These are phyloP conservation scores for Euproctis similis DNA, from an alignment of 2,888 invertebrate genomes.

Conservation along the genomic window DNA sequence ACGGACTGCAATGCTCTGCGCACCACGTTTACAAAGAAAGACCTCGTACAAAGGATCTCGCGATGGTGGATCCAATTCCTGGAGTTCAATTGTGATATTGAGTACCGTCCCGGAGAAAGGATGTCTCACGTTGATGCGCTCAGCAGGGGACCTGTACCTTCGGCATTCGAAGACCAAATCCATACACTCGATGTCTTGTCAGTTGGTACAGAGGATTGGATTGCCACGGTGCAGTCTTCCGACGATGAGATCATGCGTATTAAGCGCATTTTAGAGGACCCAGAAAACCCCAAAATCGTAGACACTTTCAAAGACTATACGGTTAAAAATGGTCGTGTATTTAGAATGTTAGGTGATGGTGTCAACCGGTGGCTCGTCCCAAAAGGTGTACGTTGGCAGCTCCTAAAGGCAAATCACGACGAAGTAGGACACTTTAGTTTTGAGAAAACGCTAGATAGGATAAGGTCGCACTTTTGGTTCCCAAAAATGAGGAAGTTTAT, in stretches of 20 bases:
- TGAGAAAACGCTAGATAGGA: too few relatives aligned
- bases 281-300: background rate
- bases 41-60: conserved; percentile 19
- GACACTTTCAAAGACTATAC: conserved; percentile 8
- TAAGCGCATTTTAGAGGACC: conserved; percentile 4
- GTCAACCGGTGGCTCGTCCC: conserved; percentile 20
- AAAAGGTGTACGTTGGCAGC: conserved; percentile 3
- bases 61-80: conserved; percentile 27
- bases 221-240: conserved; percentile 9
- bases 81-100: conserved; percentile 25
- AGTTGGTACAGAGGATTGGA: conserved; percentile 8
- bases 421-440: too few relatives aligned
- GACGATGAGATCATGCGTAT: conserved; percentile 12
- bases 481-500: too few relatives aligned
- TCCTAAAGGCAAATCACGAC: too few relatives aligned
- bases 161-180: background rate
- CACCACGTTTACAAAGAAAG: conserved; percentile 1
- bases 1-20: conserved; percentile 1
- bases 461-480: too few relatives aligned
- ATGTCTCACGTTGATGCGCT: conserved; percentile 28
- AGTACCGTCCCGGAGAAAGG: conserved; percentile 13
- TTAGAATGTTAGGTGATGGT: conserved; percentile 6
- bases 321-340: conserved; percentile 12
- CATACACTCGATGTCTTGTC: conserved; percentile 1
- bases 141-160: conserved; percentile 17